Base-by-base conservation (phyloP, 2,888 invertebrate species). In the Pantelozetes paolii region DNA sequence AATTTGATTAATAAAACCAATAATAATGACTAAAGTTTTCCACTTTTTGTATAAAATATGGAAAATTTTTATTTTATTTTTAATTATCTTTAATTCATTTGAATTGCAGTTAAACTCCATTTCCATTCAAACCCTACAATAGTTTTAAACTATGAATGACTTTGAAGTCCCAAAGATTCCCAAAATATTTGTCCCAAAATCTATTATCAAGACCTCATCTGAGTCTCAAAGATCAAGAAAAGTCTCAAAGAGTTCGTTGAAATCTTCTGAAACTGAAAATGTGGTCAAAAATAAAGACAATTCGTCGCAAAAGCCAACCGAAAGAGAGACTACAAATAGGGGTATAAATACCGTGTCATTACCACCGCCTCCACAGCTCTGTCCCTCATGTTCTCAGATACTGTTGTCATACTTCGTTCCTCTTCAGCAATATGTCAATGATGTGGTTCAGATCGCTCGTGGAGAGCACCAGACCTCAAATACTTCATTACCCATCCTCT, bases 361-460 rank as follows among this genome's bases (percentile, higher is more conserved):
- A 36, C 1, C 42, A 42, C 9, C 69, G 0, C 32, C 48, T 9
- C 62, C 62, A 26, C 23, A 74, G 30, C 72, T 74, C 0, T 74
- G 74, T 57, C 36, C 62, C 9, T 74, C 74, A 6, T 74, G 74
- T 64, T 74, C 74, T 6, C 62, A 72, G 23, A 74, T 73, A 30
- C 20, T 74, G 30, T 32, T 74, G 23, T n/a, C 30, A n/a, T 74
- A 74, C 36, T 72, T 74, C 18, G 30, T 40, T 28, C 74, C 74
- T 26, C 62, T 74, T 18, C 64, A 74, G 71, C 40, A 72, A 45
- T 74, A 74, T 23, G 62, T 74, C 28, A 62, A 67, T 32, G 30
- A 54, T 18, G 40, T 74, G 28, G 40, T 74, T 15, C 71, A 62
- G 11, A 20, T 71, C 1, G 71, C 74, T 20, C 64, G 42, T 20